These are phyloP conservation scores for Boloria euphrosyne DNA, from an alignment of 2,888 invertebrate genomes.

Conservation along the genomic window DNA sequence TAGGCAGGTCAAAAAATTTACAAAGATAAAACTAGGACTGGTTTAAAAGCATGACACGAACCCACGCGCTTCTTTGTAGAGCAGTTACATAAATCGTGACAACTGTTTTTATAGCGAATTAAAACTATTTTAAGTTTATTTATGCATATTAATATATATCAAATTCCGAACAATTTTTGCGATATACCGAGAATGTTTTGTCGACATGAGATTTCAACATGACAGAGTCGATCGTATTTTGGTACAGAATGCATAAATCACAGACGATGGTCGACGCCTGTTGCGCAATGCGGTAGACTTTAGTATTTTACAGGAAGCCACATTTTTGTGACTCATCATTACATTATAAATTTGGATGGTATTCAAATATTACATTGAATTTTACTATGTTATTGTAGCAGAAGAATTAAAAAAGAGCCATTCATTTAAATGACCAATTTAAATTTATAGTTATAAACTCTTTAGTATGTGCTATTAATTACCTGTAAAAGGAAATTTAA, in stretches of 20 bases:
- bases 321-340: slow-evolving; percentile 39
- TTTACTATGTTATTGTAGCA: background rate
- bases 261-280: slow-evolving; percentile 37
- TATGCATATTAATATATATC: slow-evolving; percentile 50
- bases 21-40: slow-evolving; percentile 52
- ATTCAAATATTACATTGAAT: slow-evolving; percentile 15
- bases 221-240: slow-evolving; percentile 45
- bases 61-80: slow-evolving; percentile 60
- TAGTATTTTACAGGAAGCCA: slow-evolving; percentile 46
- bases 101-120: slow-evolving; percentile 51
- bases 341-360: slow-evolving; percentile 34
- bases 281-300: slow-evolving; percentile 52
- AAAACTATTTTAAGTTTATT: slow-evolving; percentile 54
- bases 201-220: slow-evolving; percentile 47
- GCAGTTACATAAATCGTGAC: slow-evolving; percentile 58
- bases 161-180: slow-evolving; percentile 48
- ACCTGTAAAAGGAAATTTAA: no score
- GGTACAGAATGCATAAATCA: slow-evolving; percentile 53
- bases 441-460: no score
- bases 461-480: no score
- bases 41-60: slow-evolving; percentile 52
- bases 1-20: slow-evolving; percentile 34
- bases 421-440: background rate
- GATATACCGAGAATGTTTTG: slow-evolving; percentile 47
- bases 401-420: background rate